Conservation (phyloP, 2,888 invertebrate genomes). For the Dioctria rufipes region DNA sequence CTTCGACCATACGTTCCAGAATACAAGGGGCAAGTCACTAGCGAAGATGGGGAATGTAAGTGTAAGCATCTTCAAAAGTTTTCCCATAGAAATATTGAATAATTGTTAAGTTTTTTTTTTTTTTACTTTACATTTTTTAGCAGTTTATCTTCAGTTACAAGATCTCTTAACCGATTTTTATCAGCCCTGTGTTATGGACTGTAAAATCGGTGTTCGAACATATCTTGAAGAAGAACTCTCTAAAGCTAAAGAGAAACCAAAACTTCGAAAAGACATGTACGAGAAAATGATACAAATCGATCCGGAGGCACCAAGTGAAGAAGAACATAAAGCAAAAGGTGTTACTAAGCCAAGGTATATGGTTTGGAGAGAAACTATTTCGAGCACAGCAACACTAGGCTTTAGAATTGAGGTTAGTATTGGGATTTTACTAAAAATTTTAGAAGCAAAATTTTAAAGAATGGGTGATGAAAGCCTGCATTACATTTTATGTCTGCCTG, state of each 20-base stretch:
- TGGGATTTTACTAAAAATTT: not conserved
- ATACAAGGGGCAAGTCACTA: slow-evolving; percentile 89
- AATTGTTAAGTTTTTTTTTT: not conserved
- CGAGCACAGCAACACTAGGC: slow-evolving; percentile 95
- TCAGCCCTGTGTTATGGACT: slow-evolving; percentile 97
- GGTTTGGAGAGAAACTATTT: slow-evolving; percentile 97
- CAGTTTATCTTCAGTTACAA: slow-evolving; percentile 89
- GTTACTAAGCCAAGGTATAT: slow-evolving; percentile 96
- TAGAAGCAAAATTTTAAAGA: not conserved
- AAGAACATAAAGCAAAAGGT: slow-evolving; percentile 90
- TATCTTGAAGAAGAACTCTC: slow-evolving; percentile 95
- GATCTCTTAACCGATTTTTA: slow-evolving; percentile 93
- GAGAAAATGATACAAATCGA: slow-evolving; percentile 98
- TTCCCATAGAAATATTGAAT: slow-evolving; percentile 11
- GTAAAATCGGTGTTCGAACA: slow-evolving; percentile 95
- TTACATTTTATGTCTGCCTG: no score
- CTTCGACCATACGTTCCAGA: slow-evolving; percentile 93
- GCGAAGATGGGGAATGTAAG: slow-evolving; percentile 84
- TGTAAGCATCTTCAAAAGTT: slow-evolving; percentile 34
- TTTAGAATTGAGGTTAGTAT: slow-evolving; percentile 87
- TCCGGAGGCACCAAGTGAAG: slow-evolving; percentile 88
- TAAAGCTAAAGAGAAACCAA: slow-evolving; percentile 95
- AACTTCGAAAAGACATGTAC: slow-evolving; percentile 95
- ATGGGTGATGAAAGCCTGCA: no score
- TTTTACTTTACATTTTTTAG: slow-evolving; percentile 63